Percentiles rank a stretch among this genome's conserved stretches.
Conservation (phyloP, 2,113 vertebrate genomes). For the Ochotona princeps region DNA sequence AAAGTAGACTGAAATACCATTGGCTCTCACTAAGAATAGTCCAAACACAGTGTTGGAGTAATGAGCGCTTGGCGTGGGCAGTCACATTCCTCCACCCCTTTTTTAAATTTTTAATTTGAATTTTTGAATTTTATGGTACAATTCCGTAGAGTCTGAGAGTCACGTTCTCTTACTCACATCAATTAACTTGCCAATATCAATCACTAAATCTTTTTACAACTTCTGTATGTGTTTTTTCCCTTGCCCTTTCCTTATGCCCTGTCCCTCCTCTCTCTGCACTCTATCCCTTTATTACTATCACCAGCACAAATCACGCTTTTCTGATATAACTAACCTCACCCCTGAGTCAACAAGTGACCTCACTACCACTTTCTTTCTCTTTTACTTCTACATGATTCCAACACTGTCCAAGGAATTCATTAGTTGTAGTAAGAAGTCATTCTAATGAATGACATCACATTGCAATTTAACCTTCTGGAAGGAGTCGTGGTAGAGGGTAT, state of each 20-base stretch:
- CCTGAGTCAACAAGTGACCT: background rate
- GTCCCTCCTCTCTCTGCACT: accelerated
- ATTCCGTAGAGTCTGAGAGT: too few relatives aligned
- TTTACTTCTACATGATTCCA: background rate
- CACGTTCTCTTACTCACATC: too few relatives aligned
- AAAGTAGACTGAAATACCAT: background rate
- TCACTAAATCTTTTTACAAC: background rate
- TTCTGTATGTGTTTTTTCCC: background rate
- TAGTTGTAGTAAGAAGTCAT: background rate
- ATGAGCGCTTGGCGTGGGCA: background rate
- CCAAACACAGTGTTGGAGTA: background rate
- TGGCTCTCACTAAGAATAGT: background rate
- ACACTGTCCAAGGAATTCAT: background rate
- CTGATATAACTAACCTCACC: background rate
- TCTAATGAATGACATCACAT: background rate
- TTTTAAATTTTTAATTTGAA: background rate
- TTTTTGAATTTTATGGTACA: too few relatives aligned
- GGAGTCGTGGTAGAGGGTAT: accelerated
- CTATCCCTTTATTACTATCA: background rate
- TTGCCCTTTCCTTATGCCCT: background rate
- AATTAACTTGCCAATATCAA: background rate
- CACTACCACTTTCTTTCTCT: background rate
- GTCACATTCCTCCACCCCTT: accelerated
- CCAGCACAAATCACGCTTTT: background rate
- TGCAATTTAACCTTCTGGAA: background rate